These are phyloP conservation scores for Regulus satrapa DNA, from an alignment of 2,113 vertebrate genomes.

Conservation along the genomic window DNA sequence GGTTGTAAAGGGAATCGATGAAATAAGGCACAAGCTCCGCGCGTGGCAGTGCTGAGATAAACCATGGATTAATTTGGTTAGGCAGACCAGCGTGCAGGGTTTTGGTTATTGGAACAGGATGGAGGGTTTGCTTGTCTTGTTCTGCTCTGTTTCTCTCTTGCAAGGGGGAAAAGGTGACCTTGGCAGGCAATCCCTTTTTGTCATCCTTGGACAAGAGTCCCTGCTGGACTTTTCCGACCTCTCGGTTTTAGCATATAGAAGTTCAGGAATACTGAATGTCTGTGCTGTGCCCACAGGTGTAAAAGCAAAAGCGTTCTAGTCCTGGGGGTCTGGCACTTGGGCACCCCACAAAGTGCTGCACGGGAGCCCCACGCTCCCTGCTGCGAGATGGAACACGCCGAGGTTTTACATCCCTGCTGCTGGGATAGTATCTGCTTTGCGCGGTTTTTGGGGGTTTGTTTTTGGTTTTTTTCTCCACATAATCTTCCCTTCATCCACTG, in stretches of 20 bases:
- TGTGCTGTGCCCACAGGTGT: not conserved
- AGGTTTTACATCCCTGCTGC: not conserved
- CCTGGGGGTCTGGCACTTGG: not conserved
- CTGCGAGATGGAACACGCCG: not conserved
- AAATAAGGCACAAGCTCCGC: not conserved
- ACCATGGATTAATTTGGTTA: conserved; percentile 30
- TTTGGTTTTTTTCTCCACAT: not conserved
- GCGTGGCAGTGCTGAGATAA: conserved; percentile 7
- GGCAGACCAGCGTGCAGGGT: conserved; percentile 23
- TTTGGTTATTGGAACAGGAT: conserved; percentile 42
- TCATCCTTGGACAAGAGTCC: not conserved
- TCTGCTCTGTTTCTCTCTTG: not conserved
- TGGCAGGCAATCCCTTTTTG: conserved; percentile 23
- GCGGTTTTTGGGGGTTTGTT: too few relatives aligned
- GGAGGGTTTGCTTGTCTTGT: not conserved
- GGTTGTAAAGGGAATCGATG: not conserved
- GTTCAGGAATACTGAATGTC: not conserved
- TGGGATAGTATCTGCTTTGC: not conserved
- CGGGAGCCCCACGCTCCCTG: too few relatives aligned
- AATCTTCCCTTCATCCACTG: not conserved
- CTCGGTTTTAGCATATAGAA: not conserved
- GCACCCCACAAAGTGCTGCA: too few relatives aligned
- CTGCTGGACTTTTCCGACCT: conserved; percentile 15
- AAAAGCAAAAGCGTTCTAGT: not conserved
- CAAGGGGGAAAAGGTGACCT: not conserved